Evolutionary conservation across 2,888 invertebrate species (phyloP), one percentile per base, ranked within the genome.

Genomic region (Epiblema foenella): DNA sequence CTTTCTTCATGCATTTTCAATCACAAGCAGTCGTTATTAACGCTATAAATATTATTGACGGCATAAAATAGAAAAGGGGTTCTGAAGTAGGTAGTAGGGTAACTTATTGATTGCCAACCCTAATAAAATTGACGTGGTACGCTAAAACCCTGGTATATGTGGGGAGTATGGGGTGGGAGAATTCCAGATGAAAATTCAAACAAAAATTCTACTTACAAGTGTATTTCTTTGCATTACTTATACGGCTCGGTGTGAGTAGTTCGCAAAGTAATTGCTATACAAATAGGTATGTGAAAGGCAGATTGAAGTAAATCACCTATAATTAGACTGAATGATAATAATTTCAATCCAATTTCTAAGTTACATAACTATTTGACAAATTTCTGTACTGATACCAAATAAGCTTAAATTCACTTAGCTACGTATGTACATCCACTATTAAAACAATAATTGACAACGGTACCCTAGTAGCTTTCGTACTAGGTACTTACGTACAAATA

Each of bases 51-150:
- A 74, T 76, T 79, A 80, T 80, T 73, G 75, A 73, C 68, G 77
- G 78, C 78, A 82, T 87, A 83, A 83, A 83, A 83, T 84, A 81
- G 79, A 82, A 84, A 83, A 79, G 83, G 85, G 86, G 83, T 81
- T 79, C 78, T 81, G 82, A 82, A 82, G 80, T 84, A 80, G 81
- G 79, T 82, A 82, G 81, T 84, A 80, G 81, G 79, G 79, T 78
- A 77, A 78, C 84, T n/a, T 88, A 90, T 91, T 89, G 91, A 91
- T 90, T 91, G 85, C 83, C 83, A 83, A 88, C 91, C 91, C 91
- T 87, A 86, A 90, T 90, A 90, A 90, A 91, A 89, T 86, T 87
- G 86, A 85, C 85, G 84, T 86, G 52, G 39, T 86, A 86, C 83
- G 86, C 86, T 81, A 87, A 81, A 79, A 89, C 89, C 85, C 85